Percentiles rank a stretch among this genome's conserved stretches.
Evolutionary conservation across 2,797 vertebrate genomes (phyloP).

Genomic region (Glossophaga mutica): DNA sequence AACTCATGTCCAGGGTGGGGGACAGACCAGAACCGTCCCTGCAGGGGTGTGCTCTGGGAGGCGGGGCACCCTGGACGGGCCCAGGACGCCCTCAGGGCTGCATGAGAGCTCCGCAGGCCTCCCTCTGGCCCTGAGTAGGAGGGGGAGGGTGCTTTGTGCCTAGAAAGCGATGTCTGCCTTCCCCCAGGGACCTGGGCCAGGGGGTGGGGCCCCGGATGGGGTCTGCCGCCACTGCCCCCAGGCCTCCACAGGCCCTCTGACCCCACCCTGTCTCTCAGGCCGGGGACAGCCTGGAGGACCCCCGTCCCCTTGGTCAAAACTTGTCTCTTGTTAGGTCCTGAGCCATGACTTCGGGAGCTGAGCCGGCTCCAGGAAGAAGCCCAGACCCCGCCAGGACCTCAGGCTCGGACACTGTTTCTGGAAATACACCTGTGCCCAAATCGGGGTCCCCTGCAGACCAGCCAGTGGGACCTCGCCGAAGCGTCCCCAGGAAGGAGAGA

Average conservation of each 20-base stretch:
- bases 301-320: not conserved
- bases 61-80: not conserved
- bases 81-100: fast-evolving
- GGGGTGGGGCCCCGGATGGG: not conserved
- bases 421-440: not conserved
- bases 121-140: not conserved
- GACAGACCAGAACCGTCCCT: fast-evolving
- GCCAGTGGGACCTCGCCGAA: not conserved
- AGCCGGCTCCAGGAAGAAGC: not conserved
- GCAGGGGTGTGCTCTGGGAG: not conserved
- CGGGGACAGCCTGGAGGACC: not conserved
- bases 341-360: fast-evolving
- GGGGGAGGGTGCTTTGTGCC: not conserved
- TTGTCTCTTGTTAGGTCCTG: not conserved
- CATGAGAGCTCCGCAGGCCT: not conserved
- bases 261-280: too few species aligned
- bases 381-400: not conserved
- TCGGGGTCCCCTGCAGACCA: not conserved
- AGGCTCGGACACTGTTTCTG: too few species aligned
- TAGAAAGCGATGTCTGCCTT: not conserved
- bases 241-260: not conserved
- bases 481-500: not conserved
- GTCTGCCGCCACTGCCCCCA: not conserved
- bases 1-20: fast-evolving
- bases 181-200: not conserved